phyloP scores from a whole-genome alignment of 2,113 vertebrate genomes.

The Leptosomus discolor region DNA sequence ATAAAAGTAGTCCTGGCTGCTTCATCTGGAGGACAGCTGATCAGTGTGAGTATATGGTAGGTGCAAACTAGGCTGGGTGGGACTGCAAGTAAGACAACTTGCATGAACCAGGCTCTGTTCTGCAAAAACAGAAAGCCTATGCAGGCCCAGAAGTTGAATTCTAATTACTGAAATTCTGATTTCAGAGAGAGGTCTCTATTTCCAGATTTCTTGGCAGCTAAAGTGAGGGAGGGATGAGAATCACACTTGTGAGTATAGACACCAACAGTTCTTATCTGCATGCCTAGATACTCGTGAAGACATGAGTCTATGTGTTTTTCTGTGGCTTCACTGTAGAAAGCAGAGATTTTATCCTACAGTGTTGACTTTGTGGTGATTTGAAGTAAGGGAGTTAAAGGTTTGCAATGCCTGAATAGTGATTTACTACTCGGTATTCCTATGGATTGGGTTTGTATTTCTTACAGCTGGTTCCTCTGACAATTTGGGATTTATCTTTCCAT shows the following conservation, averaged over 20 bases:
- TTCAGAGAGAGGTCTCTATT: neutral
- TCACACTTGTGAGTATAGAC: neutral
- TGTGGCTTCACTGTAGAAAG: neutral
- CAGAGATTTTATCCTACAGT: neutral
- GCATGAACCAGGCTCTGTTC: neutral
- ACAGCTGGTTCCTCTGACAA: neutral
- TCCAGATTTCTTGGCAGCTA: neutral
- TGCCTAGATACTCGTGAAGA: neutral
- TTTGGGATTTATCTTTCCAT: slow-evolving; percentile 14
- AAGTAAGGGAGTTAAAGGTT: neutral
- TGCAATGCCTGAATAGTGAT: neutral
- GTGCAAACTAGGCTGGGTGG: neutral
- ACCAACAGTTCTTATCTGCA: neutral
- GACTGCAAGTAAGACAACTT: neutral
- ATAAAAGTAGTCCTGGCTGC: neutral
- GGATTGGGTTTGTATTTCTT: neutral
- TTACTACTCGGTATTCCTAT: neutral
- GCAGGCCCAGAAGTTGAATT: neutral
- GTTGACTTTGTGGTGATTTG: neutral
- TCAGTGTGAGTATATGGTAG: fast-evolving
- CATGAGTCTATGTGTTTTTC: neutral
- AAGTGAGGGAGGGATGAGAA: neutral
- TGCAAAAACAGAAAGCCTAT: neutral
- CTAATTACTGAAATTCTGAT: neutral
- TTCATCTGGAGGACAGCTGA: neutral